Conservation (phyloP, 2,888 invertebrate genomes). For the Tipula unca region DNA sequence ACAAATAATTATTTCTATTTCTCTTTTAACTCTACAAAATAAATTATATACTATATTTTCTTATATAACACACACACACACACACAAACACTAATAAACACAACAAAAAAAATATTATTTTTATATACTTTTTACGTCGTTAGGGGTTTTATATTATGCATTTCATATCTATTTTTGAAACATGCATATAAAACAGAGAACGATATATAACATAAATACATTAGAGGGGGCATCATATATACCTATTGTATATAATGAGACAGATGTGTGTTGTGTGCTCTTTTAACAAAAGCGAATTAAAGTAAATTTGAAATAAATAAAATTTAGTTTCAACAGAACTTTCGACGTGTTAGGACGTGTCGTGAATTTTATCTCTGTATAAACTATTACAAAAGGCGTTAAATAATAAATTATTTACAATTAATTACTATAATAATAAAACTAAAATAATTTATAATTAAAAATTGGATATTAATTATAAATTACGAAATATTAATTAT, state of each 20-base stretch:
- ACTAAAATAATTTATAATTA: neutral
- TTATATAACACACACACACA: neutral
- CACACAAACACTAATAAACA: neutral
- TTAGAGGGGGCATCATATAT: neutral
- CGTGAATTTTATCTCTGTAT: neutral
- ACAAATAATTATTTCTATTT: neutral
- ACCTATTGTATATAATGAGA: neutral
- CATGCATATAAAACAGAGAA: neutral
- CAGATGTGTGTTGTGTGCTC: neutral
- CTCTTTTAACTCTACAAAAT: neutral
- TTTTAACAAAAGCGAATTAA: neutral
- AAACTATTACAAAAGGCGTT: neutral
- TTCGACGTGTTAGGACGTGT: neutral
- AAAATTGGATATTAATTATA: conserved; percentile 8
- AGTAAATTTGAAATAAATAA: neutral
- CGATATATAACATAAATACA: neutral
- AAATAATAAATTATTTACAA: neutral
- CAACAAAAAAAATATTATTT: neutral
- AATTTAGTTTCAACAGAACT: conserved; percentile 8
- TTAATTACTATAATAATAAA: neutral
- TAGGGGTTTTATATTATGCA: neutral
- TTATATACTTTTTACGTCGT: neutral
- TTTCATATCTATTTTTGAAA: neutral
- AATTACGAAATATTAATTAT: neutral
- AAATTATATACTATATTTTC: neutral